These are phyloP conservation scores for Falcunculus frontatus DNA, from an alignment of 2,113 vertebrate genomes.

Conservation along the genomic window DNA sequence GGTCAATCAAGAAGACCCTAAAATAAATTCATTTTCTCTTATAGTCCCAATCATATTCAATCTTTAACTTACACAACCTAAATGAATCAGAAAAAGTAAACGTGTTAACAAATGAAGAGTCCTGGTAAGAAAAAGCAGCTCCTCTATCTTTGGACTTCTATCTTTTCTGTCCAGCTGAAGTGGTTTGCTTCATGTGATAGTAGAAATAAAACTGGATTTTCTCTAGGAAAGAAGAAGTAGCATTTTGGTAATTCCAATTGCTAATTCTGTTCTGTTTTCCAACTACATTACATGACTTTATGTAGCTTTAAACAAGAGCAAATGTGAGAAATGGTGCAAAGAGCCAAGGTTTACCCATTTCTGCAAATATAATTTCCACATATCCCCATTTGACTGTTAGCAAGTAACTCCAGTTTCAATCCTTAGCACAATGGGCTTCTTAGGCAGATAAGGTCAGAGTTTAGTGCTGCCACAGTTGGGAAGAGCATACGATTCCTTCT, in stretches of 20 bases:
- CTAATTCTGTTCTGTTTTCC: background rate
- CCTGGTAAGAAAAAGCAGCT: background rate
- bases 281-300: background rate
- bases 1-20: background rate
- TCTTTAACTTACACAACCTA: background rate
- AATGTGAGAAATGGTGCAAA: background rate
- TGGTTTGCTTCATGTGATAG: background rate
- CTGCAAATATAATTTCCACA: background rate
- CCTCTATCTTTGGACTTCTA: background rate
- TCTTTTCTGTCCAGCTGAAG: background rate
- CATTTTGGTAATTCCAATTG: background rate
- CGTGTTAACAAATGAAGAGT: background rate
- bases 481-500: background rate
- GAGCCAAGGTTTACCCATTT: background rate
- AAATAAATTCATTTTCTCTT: background rate
- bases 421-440: background rate
- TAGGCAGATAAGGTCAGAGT: background rate
- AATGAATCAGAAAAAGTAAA: background rate
- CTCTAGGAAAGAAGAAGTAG: background rate
- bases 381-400: background rate
- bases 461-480: background rate
- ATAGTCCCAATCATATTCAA: background rate
- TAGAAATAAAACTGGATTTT: background rate
- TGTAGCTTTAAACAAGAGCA: background rate
- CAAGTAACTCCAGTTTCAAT: background rate